These are phyloP conservation scores for Lycopodina hypogea DNA, from an alignment of 37 sponge, comb jelly and placozoan species.

Conservation along the genomic window DNA sequence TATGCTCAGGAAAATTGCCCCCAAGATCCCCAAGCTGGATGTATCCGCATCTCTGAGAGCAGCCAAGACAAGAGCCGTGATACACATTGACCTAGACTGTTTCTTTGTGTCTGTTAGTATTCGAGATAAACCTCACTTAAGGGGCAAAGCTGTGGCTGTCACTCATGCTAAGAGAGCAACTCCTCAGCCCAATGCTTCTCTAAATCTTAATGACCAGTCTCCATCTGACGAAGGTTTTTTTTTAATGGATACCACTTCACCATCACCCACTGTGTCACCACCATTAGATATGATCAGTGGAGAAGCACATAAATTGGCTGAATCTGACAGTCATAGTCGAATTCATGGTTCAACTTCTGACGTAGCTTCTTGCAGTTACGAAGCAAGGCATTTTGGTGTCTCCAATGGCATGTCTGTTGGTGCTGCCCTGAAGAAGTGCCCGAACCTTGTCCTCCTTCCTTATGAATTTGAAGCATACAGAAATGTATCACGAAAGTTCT, in stretches of 20 bases:
- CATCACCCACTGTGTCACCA: neutral
- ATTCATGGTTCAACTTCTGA: conserved; percentile 67
- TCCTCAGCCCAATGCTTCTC: neutral
- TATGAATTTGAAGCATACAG: conserved; percentile 87
- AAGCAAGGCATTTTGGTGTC: conserved; percentile 74
- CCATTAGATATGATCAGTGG: neutral
- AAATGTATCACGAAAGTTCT: conserved; percentile 64
- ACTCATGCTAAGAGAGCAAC: conserved; percentile 59
- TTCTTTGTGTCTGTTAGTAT: conserved; percentile 89
- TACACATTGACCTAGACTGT: conserved; percentile 92
- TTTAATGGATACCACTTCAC: neutral
- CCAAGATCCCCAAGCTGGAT: conserved; percentile 23
- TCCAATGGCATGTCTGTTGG: conserved; percentile 90
- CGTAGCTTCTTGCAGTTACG: conserved; percentile 89
- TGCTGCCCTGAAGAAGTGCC: conserved; percentile 78
- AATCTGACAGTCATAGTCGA: neutral
- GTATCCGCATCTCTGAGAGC: conserved; percentile 18
- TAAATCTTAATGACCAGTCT: neutral
- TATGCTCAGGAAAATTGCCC: conserved; percentile 17
- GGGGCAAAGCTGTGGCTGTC: conserved; percentile 84
- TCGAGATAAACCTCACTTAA: conserved; percentile 51
- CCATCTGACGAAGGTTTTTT: neutral
- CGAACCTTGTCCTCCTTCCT: conserved; percentile 72
- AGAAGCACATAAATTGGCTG: neutral
- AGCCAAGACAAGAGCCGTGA: conserved; percentile 18